Conservation (phyloP, 2,797 vertebrate species). For the Spondyliosoma cantharus region DNA sequence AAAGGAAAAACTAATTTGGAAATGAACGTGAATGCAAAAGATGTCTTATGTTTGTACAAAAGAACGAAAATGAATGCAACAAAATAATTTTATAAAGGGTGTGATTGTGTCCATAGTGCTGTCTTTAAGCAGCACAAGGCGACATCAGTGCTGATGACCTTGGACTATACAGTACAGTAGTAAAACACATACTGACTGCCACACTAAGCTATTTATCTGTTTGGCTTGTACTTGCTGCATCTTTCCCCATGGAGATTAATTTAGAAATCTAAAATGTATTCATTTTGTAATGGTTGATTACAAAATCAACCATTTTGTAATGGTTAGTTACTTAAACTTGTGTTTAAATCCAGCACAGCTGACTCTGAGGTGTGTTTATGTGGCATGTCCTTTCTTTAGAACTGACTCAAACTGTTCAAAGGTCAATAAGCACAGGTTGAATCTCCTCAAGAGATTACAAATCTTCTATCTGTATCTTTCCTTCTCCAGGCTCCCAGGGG, state of each 20-base stretch:
- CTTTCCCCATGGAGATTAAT: not conserved
- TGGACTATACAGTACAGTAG: not conserved
- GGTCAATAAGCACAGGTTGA: not conserved
- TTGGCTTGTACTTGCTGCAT: not conserved
- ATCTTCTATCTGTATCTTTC: slow-evolving; percentile 9
- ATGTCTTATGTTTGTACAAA: too few relatives aligned
- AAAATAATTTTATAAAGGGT: too few relatives aligned
- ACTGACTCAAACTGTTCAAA: not conserved
- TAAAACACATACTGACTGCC: not conserved
- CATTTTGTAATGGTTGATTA: not conserved
- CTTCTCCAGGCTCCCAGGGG: not conserved
- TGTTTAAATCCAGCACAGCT: not conserved
- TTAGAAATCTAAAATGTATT: too few relatives aligned
- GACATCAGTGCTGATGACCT: not conserved
- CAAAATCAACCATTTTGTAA: not conserved
- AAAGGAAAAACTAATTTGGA: too few relatives aligned
- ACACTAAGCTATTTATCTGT: not conserved
- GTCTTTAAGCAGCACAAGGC: not conserved
- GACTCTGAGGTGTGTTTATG: not conserved
- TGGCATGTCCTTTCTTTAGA: not conserved
- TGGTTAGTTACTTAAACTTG: not conserved
- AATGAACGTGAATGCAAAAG: too few relatives aligned
- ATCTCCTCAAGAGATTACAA: not conserved
- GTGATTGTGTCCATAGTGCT: not conserved
- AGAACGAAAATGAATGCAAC: too few relatives aligned